A percentile compares a stretch with the other conserved stretches of the same genome.
phyloP scores from a whole-genome alignment of 2,113 vertebrate genomes.

The Phalacrocorax carbo region DNA sequence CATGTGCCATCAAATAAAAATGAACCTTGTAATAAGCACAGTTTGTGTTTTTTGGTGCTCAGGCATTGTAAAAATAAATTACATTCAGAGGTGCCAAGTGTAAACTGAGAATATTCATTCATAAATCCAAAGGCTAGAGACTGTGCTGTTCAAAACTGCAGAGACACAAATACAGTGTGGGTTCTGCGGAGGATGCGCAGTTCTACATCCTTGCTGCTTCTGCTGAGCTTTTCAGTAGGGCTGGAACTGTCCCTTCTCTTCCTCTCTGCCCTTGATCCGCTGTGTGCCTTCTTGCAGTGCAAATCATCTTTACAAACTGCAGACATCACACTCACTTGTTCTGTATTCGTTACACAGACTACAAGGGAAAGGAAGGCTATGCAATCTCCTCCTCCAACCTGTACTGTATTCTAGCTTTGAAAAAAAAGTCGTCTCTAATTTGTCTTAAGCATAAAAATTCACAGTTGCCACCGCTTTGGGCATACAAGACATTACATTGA shows the following conservation, averaged over 20 bases:
- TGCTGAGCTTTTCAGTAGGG: not conserved
- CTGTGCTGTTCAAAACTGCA: not conserved
- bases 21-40: not conserved
- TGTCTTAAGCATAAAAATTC: not conserved
- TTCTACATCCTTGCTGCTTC: not conserved
- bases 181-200: not conserved
- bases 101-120: constrained; percentile 2
- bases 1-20: not conserved
- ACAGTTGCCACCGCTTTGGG: not conserved
- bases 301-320: not conserved
- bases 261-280: not conserved
- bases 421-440: not conserved
- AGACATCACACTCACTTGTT: not conserved
- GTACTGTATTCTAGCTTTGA: not conserved
- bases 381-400: not conserved
- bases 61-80: not conserved
- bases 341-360: not conserved
- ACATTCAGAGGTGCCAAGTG: not conserved
- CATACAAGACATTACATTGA: not conserved
- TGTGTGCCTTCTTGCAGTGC: not conserved
- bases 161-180: not conserved
- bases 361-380: not conserved
- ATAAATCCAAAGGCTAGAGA: not conserved
- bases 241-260: not conserved
- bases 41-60: not conserved